Evolutionary conservation across 2,797 vertebrate genomes (phyloP).

Genomic region (Crenichthys baileyi): DNA sequence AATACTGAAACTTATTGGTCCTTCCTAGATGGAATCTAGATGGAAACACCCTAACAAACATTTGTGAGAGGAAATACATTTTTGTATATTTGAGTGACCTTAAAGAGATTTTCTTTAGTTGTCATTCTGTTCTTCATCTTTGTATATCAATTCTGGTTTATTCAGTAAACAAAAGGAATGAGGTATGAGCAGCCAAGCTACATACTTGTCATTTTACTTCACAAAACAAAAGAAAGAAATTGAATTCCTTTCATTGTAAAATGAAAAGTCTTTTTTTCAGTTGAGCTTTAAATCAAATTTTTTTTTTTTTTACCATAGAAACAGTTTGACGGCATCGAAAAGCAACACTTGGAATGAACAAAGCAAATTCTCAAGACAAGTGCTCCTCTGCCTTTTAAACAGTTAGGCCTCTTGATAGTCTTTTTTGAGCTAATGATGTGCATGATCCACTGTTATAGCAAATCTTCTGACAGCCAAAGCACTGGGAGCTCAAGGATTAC

Average conservation of each 20-base stretch:
- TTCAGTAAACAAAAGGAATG: background rate
- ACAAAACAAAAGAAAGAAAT: background rate
- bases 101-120: background rate
- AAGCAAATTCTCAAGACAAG: conserved; percentile 47
- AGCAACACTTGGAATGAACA: conserved; percentile 46
- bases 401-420: conserved; percentile 51
- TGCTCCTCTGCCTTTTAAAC: conserved; percentile 50
- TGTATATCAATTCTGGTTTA: background rate
- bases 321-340: conserved; percentile 33
- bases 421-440: conserved; percentile 67
- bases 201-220: background rate
- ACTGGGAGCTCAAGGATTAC: conserved; percentile 63
- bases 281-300: conserved; percentile 49
- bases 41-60: conserved; percentile 29
- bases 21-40: conserved; percentile 36
- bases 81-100: background rate
- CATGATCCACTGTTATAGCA: conserved; percentile 38
- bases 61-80: conserved; percentile 5
- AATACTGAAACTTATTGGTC: conserved; percentile 34
- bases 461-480: conserved; percentile 46
- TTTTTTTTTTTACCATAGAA: conserved; percentile 42
- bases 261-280: conserved; percentile 57
- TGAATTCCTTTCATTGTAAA: conserved; percentile 20
- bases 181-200: background rate
- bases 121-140: background rate